Conservation (phyloP, 2,797 vertebrate species). For the Scolopax rusticola region DNA sequence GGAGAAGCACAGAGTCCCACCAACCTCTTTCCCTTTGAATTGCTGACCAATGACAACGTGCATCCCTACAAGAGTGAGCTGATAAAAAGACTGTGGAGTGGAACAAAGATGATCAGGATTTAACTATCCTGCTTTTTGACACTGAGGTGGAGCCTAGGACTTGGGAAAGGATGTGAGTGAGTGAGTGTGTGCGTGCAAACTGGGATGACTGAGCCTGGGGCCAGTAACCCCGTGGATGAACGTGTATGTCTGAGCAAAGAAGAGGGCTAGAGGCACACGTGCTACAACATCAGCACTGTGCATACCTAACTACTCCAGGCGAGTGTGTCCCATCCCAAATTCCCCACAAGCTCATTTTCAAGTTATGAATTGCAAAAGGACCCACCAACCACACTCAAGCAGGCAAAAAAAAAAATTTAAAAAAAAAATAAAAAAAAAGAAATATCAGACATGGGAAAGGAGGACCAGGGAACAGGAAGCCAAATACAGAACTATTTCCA, state of each 20-base stretch:
- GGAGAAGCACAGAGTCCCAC: neutral
- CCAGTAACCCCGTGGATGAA: neutral
- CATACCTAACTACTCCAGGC: neutral
- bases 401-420: neutral
- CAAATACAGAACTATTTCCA: constrained; percentile 64
- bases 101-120: neutral
- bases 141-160: neutral
- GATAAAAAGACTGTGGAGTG: accelerated
- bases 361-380: constrained; percentile 17
- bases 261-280: neutral
- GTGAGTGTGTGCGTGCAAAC: neutral
- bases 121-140: neutral
- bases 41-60: accelerated
- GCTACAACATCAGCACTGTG: neutral
- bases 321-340: neutral
- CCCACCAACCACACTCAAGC: neutral
- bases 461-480: constrained; percentile 53
- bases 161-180: neutral
- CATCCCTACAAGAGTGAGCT: accelerated
- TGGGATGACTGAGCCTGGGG: neutral
- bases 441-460: neutral
- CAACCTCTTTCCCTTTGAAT: neutral
- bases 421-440: neutral
- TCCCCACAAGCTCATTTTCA: neutral
- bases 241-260: neutral